Evolutionary conservation across 2,113 vertebrate genomes (phyloP).

Genomic region (Struthio camelus): DNA sequence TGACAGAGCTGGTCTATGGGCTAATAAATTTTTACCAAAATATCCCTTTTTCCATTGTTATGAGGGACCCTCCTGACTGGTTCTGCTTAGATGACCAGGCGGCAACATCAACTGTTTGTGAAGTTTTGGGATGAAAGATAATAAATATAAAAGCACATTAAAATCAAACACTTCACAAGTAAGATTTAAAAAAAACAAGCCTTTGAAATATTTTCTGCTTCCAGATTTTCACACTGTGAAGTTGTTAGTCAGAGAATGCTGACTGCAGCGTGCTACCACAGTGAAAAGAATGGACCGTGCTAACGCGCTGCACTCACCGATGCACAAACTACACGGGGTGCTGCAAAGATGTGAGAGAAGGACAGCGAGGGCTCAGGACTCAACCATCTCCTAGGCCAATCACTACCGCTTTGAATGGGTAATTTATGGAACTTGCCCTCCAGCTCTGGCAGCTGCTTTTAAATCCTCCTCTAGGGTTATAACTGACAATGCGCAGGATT

Average conservation of each 20-base stretch:
- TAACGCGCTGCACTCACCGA: not conserved
- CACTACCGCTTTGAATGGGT: not conserved
- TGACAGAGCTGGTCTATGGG: too few species aligned
- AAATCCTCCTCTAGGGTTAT: slow-evolving; percentile 75
- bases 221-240: too few species aligned
- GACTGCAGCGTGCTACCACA: too few species aligned
- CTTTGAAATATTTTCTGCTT: not conserved
- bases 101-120: not conserved
- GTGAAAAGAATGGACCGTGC: not conserved
- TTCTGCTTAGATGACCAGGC: not conserved
- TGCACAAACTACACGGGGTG: not conserved
- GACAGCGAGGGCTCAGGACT: not conserved
- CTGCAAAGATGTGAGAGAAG: not conserved
- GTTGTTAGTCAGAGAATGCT: not conserved
- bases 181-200: not conserved
- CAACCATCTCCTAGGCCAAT: not conserved
- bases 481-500: slow-evolving; percentile 73
- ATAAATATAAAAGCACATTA: not conserved
- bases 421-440: slow-evolving; percentile 56
- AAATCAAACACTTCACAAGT: not conserved
- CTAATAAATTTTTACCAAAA: not conserved
- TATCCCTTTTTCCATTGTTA: not conserved
- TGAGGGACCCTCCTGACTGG: not conserved
- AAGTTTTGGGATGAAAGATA: not conserved
- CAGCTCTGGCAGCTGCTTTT: slow-evolving; percentile 65